Evolutionary conservation across 2,888 invertebrate genomes (phyloP).

Genomic region (Ophion ellenae): DNA sequence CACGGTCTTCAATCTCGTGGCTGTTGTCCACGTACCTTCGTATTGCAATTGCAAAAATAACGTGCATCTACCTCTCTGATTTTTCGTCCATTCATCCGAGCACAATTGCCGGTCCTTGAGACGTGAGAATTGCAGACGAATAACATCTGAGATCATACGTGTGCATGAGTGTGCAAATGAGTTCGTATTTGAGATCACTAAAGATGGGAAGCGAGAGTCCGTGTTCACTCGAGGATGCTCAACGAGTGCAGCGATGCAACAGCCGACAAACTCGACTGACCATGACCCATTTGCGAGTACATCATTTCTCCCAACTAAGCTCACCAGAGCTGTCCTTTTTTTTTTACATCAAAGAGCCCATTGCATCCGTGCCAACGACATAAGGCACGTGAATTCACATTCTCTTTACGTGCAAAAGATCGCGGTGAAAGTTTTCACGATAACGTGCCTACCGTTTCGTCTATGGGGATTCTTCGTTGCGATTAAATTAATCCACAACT

Average conservation of each 20-base stretch:
- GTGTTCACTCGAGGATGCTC: slow-evolving; percentile 19
- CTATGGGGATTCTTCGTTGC: not conserved
- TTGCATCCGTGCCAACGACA: too few relatives aligned
- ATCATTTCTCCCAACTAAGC: slow-evolving; percentile 37
- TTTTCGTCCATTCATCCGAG: not conserved
- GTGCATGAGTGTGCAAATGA: not conserved
- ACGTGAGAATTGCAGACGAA: slow-evolving; percentile 9
- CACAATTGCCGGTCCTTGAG: not conserved
- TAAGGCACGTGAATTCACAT: too few relatives aligned
- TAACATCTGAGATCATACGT: not conserved
- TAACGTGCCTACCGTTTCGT: too few relatives aligned
- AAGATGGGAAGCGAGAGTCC: slow-evolving; percentile 4
- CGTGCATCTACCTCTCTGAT: slow-evolving; percentile 5
- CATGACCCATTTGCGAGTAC: slow-evolving; percentile 57
- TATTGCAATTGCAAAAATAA: slow-evolving; percentile 36
- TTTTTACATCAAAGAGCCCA: not conserved
- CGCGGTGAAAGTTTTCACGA: too few relatives aligned
- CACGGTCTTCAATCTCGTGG: not conserved
- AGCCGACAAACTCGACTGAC: slow-evolving; percentile 50
- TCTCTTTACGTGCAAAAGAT: too few relatives aligned
- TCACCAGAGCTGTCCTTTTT: not conserved
- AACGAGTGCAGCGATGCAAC: slow-evolving; percentile 40
- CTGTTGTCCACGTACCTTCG: slow-evolving; percentile 18
- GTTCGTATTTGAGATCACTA: slow-evolving; percentile 15
- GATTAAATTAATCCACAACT: not conserved